Evolutionary conservation across 1,140 invertebrate genomes (phyloP).

Genomic region (Linepithema humile): DNA sequence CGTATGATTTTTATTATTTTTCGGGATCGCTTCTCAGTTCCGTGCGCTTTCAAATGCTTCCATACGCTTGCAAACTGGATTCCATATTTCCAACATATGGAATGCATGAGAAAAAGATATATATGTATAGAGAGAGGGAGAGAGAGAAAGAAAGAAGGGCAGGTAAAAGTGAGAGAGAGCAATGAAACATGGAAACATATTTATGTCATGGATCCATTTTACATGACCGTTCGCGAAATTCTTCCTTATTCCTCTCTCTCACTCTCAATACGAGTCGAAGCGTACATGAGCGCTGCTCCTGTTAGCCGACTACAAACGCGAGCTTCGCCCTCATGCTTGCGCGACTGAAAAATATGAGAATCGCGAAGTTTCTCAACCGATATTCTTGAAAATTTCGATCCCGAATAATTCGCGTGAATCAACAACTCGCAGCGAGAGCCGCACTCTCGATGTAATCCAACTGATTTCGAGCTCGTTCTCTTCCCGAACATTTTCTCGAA

Average conservation of each 20-base stretch:
- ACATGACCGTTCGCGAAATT: not conserved
- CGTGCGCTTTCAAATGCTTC: not conserved
- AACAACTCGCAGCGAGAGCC: not conserved
- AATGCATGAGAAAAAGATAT: slow-evolving; percentile 7
- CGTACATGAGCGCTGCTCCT: not conserved
- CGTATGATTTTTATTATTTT: slow-evolving; percentile 58
- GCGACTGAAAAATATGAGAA: slow-evolving; percentile 23
- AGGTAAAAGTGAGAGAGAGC: slow-evolving; percentile 28
- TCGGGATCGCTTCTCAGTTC: slow-evolving; percentile 32
- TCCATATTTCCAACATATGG: slow-evolving; percentile 52
- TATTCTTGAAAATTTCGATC: not conserved
- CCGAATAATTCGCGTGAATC: not conserved
- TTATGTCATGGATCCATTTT: slow-evolving; percentile 37
- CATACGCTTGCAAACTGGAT: slow-evolving; percentile 17
- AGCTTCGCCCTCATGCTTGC: slow-evolving; percentile 8
- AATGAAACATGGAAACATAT: not conserved
- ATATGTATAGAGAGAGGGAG: not conserved
- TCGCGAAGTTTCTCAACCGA: slow-evolving; percentile 33
- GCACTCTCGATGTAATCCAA: not conserved
- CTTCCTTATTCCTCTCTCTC: slow-evolving; percentile 19
- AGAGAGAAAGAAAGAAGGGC: slow-evolving; percentile 35
- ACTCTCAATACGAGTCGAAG: slow-evolving; percentile 21
- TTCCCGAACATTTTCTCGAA: not conserved
- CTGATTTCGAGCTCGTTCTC: not conserved
- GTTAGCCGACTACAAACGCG: not conserved